phyloP scores from a whole-genome alignment of 1,140 invertebrate species.

The Dolichoris vasculosae region DNA sequence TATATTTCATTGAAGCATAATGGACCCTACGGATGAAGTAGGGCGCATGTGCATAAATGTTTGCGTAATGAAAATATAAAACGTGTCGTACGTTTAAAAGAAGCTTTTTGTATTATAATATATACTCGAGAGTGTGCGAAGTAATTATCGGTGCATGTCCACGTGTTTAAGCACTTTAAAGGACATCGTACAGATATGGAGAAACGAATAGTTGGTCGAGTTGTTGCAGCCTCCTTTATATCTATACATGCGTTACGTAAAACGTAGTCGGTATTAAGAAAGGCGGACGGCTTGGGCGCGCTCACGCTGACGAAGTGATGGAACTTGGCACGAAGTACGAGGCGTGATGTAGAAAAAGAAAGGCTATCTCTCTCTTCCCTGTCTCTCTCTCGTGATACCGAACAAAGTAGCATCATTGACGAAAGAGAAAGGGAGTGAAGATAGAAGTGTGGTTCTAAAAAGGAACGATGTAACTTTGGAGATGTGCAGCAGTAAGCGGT shows the following conservation, averaged over 20 bases:
- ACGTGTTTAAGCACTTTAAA: not conserved
- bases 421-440: not conserved
- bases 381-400: not conserved
- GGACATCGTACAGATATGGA: not conserved
- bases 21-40: not conserved
- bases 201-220: not conserved
- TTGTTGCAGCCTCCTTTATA: constrained; percentile 7
- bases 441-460: not conserved
- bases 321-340: not conserved
- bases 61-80: constrained; percentile 26
- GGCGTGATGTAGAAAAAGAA: constrained; percentile 11
- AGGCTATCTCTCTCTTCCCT: constrained; percentile 25
- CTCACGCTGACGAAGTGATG: constrained; percentile 21
- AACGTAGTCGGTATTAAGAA: constrained; percentile 28
- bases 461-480: constrained; percentile 1
- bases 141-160: constrained; percentile 19
- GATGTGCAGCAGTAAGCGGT: not conserved
- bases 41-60: not conserved
- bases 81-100: not conserved
- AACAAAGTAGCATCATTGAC: not conserved
- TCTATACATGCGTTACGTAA: constrained; percentile 18
- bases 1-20: constrained; percentile 18
- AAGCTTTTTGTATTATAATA: not conserved
- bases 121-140: not conserved
- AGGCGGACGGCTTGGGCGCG: not conserved